phyloP scores from a whole-genome alignment of 2,888 invertebrate genomes.

The Dastarcus helophoroides region DNA sequence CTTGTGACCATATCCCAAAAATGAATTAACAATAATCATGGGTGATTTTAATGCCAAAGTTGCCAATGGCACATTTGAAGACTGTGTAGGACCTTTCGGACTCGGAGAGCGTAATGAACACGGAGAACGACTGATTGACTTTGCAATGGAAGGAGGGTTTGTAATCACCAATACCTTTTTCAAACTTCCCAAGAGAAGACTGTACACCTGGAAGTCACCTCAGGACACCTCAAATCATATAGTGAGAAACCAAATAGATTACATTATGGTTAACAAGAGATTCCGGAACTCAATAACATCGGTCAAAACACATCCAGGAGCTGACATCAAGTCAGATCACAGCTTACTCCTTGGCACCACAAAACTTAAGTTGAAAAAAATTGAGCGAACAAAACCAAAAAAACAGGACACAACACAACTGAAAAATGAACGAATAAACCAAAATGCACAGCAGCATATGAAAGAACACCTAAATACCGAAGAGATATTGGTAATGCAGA shows the following conservation, averaged over 20 bases:
- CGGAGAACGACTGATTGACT: conserved; percentile 15
- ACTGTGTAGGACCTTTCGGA: conserved; percentile 13
- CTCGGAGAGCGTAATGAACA: conserved; percentile 17
- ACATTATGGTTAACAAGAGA: conserved; percentile 12
- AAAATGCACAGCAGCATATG: no score
- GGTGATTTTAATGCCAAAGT: no score
- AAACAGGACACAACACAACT: no score
- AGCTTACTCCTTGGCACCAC: conserved; percentile 9
- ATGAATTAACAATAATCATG: no score
- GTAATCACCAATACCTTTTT: conserved; percentile 19
- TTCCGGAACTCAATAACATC: conserved; percentile 11
- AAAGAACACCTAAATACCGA: no score
- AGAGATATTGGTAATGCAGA: no score
- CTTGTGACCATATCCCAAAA: no score
- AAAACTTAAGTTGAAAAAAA: conserved; percentile 5
- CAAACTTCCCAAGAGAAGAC: conserved; percentile 15
- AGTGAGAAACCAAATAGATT: conserved; percentile 19
- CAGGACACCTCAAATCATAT: conserved; percentile 10
- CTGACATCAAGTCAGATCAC: conserved; percentile 14
- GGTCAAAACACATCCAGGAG: conserved; percentile 15
- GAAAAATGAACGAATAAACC: no score
- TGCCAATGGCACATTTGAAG: no score
- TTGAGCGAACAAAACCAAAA: no score
- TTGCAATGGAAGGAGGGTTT: conserved; percentile 15
- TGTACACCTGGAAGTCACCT: conserved; percentile 19